These are phyloP conservation scores for Peromyscus leucopus DNA, from an alignment of 2,113 vertebrate species.

Conservation along the genomic window DNA sequence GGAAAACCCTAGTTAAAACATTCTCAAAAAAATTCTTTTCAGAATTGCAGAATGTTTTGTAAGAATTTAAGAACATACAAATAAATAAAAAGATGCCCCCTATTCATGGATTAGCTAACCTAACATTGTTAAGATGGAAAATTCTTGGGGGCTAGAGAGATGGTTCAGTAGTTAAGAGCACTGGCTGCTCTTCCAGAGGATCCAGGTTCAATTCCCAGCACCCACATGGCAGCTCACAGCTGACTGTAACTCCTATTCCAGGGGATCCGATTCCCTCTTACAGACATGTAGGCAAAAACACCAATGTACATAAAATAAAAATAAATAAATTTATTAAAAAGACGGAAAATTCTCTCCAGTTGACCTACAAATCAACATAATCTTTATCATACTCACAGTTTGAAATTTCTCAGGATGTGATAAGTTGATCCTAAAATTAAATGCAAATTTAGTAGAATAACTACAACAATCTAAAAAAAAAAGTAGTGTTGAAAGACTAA, in stretches of 20 bases:
- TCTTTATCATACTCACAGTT: not conserved
- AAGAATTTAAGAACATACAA: not conserved
- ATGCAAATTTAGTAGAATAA: not conserved
- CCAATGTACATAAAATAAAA: not conserved
- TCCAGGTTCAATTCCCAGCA: not conserved
- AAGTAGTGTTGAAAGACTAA: not conserved
- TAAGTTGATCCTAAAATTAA: not conserved
- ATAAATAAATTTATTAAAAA: too few species aligned
- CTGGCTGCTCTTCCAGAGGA: not conserved
- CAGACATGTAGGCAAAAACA: not conserved
- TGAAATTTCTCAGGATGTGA: not conserved
- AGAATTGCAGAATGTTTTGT: not conserved
- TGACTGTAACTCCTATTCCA: not conserved
- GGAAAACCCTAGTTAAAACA: not conserved
- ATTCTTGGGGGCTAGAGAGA: not conserved
- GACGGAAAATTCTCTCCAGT: not conserved
- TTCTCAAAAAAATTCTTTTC: not conserved
- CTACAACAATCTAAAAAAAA: not conserved
- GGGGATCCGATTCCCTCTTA: not conserved
- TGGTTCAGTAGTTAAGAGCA: not conserved
- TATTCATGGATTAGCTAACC: not conserved
- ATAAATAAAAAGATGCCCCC: not conserved
- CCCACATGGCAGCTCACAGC: not conserved
- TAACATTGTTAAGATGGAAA: not conserved
- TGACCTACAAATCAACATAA: not conserved